These are phyloP conservation scores for Pristionchus mayeri DNA, from an alignment of 2,888 invertebrate species.

Conservation along the genomic window DNA sequence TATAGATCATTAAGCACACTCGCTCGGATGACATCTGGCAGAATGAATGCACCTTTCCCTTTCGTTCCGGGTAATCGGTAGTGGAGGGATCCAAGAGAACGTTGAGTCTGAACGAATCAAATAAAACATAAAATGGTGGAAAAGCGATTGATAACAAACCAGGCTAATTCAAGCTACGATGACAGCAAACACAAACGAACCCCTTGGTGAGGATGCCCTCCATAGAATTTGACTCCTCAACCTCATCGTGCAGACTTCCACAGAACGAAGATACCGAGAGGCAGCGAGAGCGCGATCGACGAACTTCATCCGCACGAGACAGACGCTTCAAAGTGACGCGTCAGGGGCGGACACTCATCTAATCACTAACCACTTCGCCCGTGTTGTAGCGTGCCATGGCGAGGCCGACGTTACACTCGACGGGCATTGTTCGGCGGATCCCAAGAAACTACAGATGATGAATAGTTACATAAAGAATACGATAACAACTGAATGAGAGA, in stretches of 20 bases:
- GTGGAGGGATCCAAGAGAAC: constrained; percentile 33
- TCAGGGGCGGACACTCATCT: background rate
- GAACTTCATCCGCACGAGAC: constrained; percentile 9
- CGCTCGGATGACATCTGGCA: background rate
- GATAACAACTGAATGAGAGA: too few species aligned
- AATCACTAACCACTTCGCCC: background rate
- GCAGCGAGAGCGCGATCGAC: constrained; percentile 43
- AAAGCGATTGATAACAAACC: background rate
- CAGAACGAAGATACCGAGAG: constrained; percentile 43
- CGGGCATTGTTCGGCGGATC: too few species aligned
- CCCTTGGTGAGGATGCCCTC: constrained; percentile 32
- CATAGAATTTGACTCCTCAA: background rate
- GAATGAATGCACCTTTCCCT: constrained; percentile 19
- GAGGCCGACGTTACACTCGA: constrained; percentile 14
- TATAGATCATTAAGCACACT: background rate
- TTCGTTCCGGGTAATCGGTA: constrained; percentile 45
- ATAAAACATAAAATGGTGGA: background rate
- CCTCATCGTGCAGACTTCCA: constrained; percentile 31
- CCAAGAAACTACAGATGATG: too few species aligned
- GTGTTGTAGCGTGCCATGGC: constrained; percentile 21
- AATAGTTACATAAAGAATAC: too few species aligned
- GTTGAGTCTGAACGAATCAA: background rate
- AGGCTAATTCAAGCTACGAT: too few species aligned
- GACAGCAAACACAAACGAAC: too few species aligned
- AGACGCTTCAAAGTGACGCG: constrained; percentile 13